Base-by-base conservation (phyloP, 2,888 invertebrate genomes). In the Epinotia ramella region DNA sequence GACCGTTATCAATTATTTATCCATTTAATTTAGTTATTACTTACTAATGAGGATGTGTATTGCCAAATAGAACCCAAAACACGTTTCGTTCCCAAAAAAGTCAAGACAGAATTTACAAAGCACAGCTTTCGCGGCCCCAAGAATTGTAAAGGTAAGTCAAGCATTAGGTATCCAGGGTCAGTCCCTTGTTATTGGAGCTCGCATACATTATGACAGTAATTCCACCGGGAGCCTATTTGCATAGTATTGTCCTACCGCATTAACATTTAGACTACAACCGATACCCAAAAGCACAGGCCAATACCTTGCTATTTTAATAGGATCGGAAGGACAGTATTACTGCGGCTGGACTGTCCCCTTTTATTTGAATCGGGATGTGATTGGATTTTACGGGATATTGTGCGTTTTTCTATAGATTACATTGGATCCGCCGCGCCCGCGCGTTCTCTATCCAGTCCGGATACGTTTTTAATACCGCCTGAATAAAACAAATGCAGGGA, bases 181-280 rank as follows among this genome's bases (percentile, higher is more conserved):
- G 67, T 62, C 71, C 71, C 64, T 63, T 81, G 86, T 84, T 87
- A 88, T 88, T 84, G 84, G 77, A 80, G 78, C 81, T 79, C 83
- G 88, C 87, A 89, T 91, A 91, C 83, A 91, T 91, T 90, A 88
- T 84, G 76, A 82, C 81, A 79, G 73, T 77, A 79, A 79, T 76
- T 53, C 76, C 66, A 56, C 66, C 65, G 65, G 75, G 75, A 24
- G 24, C 60, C 81, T 88, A 91, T 91, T 91, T 90, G 91, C 91
- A 91, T 92, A 91, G 88, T 88, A 89, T 91, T 91, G 90, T 88
- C 86, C 80, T 77, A 80, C 80, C 84, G 85, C 84, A 90, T 91
- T 90, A 90, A 88, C 91, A 91, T 91, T 90, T 89, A 90, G 88
- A 91, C 84, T 86, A 86, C 86, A 84, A 79, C 79, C 80, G 79